Evolutionary conservation across 1,140 invertebrate genomes (phyloP), one percentile per base, ranked within the genome.

Genomic region (Portunus trituberculatus): DNA sequence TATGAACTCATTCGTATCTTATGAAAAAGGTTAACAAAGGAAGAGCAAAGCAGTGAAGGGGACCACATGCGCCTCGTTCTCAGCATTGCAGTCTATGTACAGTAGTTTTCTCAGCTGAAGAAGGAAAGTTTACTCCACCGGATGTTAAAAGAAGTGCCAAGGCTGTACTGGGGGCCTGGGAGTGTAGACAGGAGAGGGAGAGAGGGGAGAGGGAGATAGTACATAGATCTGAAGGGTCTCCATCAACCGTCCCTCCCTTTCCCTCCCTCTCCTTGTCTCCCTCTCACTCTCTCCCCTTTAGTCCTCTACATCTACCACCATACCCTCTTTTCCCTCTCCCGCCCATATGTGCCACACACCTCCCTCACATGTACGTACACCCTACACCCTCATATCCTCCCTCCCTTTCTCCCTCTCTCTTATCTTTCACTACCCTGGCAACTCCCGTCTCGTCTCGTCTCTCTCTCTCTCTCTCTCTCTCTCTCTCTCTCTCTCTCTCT

Each of bases 401-500:
- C n/a, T 76, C 67, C 67, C n/a, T 76, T 20, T n/a, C n/a, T n/a
- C 16, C 12, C 67, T n/a, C 20, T 76, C 67, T n/a, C 67, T 76
- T 76, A 25, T n/a, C 67, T 76, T 25, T n/a, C 67, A n/a, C 67
- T n/a, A 25, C n/a, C 67, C 67, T n/a, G 20, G 67, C 20, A n/a
- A 76, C 67, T 76, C n/a, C 20, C 25, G 12, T 76, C 8, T n/a
- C 25, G 14, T 76, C 25, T 76, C 25, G 10, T 76, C 67, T 76
- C 25, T 25, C 67, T 76, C 67, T 76, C 67, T 76, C 67, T 76
- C 67, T 76, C 67, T 76, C 67, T 76, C 67, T 76, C 67, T 76
- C 67, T 76, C 67, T 76, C 67, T 76, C 67, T 59, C 67, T 76
- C 67, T 76, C 67, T n/a, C 67, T 76, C 67, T 76, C 67, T 76